Evolutionary conservation across 2,797 vertebrate species (phyloP), one percentile per base, ranked within the genome.

Genomic region (Phrynocephalus guinanensis): DNA sequence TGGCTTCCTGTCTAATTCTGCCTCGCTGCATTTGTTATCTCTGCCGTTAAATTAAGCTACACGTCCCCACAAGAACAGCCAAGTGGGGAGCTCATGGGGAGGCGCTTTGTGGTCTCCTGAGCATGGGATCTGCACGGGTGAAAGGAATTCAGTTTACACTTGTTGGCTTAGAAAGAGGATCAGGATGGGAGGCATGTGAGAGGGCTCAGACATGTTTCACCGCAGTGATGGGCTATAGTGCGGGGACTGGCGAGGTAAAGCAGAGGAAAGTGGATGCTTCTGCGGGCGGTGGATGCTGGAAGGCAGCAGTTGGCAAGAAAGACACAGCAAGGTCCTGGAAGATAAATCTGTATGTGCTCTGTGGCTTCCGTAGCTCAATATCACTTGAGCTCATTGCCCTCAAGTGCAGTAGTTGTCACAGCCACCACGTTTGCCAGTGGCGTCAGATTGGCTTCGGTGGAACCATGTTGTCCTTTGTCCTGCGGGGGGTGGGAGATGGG

Each of bases 41-140:
- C 24, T 85, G 72, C 52, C 78, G 73, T 82, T 82, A 84, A n/a
- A 66, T 82, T 71, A 76, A 66, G 38, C 85, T 87, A 11, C 26
- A 44, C 20, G 0, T 6, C 9, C 13, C 48, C 75, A 15, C 60
- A 70, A 70, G 70, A 60, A 56, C 79, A 83, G 22, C 28, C 60
- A 86, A 60, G 9, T 15, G 48, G 79, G 33, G 52, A 50, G 30
- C 5, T 60, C 60, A 20, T 85, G 10, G 38, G 9, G 22, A 44
- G 78, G 18, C 1, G 28, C 10, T 84, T n/a, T 70, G 16, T 81
- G 38, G 75, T 10, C 44, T 60, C 1, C 28, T 11, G 3, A 56
- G 48, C 28, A 22, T 7, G 11, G 50, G 78, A 28, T n/a, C 66
- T 10, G 6, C 18, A 30, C 7, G 30, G 52, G 50, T 71, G 71